These are phyloP conservation scores for Xenopus petersii DNA, from an alignment of 2,797 vertebrate genomes.

Conservation along the genomic window DNA sequence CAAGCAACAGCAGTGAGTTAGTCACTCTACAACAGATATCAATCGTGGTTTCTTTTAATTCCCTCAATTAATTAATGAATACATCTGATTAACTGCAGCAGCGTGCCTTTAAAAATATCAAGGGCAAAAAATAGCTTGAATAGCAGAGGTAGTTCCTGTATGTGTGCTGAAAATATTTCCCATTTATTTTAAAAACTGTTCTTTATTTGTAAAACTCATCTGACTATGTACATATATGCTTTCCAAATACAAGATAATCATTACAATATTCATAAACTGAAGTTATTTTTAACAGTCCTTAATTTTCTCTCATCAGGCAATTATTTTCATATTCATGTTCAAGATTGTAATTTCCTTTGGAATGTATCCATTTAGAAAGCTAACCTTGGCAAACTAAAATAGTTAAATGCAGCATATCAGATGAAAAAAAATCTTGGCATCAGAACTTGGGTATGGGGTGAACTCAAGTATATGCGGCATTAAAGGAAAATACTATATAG, in stretches of 20 bases:
- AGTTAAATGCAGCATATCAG: slow-evolving; percentile 3
- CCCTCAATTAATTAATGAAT: no score
- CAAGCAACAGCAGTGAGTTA: no score
- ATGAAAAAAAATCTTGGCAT: slow-evolving; percentile 2
- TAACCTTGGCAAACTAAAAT: not conserved
- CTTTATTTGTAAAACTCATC: not conserved
- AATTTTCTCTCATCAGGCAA: not conserved
- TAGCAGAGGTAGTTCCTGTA: not conserved
- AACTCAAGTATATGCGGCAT: not conserved
- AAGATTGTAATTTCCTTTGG: slow-evolving; percentile 5
- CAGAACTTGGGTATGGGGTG: not conserved
- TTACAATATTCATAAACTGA: not conserved
- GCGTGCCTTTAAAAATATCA: no score
- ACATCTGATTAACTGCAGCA: no score
- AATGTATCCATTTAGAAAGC: slow-evolving; percentile 1
- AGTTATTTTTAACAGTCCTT: not conserved
- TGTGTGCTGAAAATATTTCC: not conserved
- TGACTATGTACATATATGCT: not conserved
- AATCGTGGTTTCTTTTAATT: no score
- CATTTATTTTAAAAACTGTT: not conserved
- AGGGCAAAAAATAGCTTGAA: not conserved
- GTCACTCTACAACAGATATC: no score
- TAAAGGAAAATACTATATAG: not conserved
- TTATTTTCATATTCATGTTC: not conserved
- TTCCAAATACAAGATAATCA: not conserved